phyloP scores from a whole-genome alignment of 1,140 invertebrate genomes.

The Saccostrea glomerata region DNA sequence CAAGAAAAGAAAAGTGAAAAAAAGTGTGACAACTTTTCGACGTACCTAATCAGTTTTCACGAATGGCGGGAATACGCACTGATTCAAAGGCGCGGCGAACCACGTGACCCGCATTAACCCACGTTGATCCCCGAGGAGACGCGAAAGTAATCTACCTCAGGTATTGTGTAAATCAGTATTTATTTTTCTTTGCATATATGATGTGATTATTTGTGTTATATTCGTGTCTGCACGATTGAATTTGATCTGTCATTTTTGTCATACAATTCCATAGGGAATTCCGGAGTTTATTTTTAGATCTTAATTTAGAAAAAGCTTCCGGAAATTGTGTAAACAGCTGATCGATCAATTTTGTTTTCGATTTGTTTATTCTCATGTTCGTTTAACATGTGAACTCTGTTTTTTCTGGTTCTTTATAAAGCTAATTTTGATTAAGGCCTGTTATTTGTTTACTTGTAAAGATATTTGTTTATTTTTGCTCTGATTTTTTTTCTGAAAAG shows the following conservation, averaged over 20 bases:
- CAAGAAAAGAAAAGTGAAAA: not conserved
- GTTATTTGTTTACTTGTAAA: not conserved
- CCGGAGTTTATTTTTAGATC: not conserved
- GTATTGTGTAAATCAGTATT: not conserved
- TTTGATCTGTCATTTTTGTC: not conserved
- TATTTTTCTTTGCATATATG: not conserved
- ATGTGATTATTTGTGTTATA: not conserved
- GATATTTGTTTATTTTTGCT: not conserved
- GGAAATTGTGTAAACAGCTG: not conserved
- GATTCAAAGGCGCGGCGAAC: not conserved
- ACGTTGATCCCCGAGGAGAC: not conserved
- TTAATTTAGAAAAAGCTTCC: not conserved
- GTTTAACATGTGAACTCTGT: not conserved
- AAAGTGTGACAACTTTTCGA: not conserved
- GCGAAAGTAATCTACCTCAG: not conserved
- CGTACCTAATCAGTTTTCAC: not conserved
- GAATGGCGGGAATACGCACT: not conserved
- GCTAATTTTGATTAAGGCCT: not conserved
- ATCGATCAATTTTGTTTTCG: not conserved
- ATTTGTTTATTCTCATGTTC: not conserved
- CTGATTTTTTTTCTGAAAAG: not conserved
- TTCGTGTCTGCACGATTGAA: not conserved
- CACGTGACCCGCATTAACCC: not conserved
- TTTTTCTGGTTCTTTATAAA: not conserved
- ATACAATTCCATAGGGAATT: not conserved